Base-by-base conservation (phyloP, 2,888 invertebrate species). In the Macaria notata region DNA sequence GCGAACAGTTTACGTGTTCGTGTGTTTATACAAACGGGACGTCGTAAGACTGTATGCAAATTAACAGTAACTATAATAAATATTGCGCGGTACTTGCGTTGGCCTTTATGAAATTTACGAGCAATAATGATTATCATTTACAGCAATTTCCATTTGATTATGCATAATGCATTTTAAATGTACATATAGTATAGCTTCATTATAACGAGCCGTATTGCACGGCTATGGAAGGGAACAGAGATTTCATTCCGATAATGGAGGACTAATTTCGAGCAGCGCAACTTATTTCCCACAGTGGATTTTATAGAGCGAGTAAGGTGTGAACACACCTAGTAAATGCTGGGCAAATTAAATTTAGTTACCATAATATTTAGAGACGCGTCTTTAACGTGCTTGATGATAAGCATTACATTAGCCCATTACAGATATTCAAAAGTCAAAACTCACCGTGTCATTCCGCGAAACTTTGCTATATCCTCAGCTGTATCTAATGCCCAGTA, bases 241-340 rank as follows among this genome's bases (percentile, higher is more conserved):
- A 74, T 74, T 72, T 72, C 69, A 75, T 76, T 72, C 71, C 66
- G 70, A 76, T 76, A 76, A 72, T 71, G 66, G 60, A 65, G 63
- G 62, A 71, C 66, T 71, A 70, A 73, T 73, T 65, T 69, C 50
- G 61, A 62, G 49, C 46, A 47, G 63, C 60, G 52, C 44, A 48
- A 46, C 33, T 48, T 30, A 55, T 58, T 57, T 48, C 57, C 54
- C 53, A 63, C 50, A 61, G 58, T 62, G 68, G 55, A 56, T 62
- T 36, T 7, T 36, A 36, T 36, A 4, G 19, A 19, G 2, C 19
- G 19, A 19, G 33, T 36, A 6, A 36, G 33, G 33, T 36, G 33
- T 36, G 33, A 36, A 6, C 7, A 36, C 7, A 6, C 33, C 4
- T 36, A 7, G 33, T 19, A 19, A 19, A 19, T 19, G 2, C 19